Conservation (phyloP, 2,888 invertebrate genomes). For the Entomobrya proxima region DNA sequence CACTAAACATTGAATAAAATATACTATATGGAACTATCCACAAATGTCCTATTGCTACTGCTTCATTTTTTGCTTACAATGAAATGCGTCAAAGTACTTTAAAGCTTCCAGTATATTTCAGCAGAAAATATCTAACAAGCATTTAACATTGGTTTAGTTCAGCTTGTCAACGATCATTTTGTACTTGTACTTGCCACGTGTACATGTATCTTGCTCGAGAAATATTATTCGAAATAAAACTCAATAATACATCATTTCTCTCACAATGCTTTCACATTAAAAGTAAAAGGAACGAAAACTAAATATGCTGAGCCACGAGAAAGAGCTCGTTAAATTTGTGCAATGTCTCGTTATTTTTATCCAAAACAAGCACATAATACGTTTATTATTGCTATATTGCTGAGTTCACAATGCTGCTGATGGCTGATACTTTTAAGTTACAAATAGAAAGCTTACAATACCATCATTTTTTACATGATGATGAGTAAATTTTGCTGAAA, state of each 20-base stretch:
- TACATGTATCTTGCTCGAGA: neutral
- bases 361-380: neutral
- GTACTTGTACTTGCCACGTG: too few species aligned
- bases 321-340: conserved; percentile 51
- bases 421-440: conserved; percentile 1
- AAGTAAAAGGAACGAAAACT: conserved; percentile 7
- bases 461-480: neutral
- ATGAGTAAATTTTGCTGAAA: neutral
- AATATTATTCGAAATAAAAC: neutral
- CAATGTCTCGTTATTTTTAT: conserved; percentile 48
- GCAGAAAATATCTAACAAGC: too few species aligned
- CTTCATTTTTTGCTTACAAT: neutral
- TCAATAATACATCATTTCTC: neutral
- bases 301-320: neutral
- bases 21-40: neutral
- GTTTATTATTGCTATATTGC: neutral
- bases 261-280: neutral
- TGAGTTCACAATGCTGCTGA: neutral
- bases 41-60: neutral
- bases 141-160: too few species aligned
- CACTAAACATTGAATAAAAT: neutral
- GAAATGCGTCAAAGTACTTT: neutral
- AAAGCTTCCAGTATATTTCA: too few species aligned
- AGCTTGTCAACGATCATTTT: conserved; percentile 11
- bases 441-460: conserved; percentile 8